These are phyloP conservation scores for Papilio helenus DNA, from an alignment of 1,140 invertebrate genomes.

Conservation along the genomic window DNA sequence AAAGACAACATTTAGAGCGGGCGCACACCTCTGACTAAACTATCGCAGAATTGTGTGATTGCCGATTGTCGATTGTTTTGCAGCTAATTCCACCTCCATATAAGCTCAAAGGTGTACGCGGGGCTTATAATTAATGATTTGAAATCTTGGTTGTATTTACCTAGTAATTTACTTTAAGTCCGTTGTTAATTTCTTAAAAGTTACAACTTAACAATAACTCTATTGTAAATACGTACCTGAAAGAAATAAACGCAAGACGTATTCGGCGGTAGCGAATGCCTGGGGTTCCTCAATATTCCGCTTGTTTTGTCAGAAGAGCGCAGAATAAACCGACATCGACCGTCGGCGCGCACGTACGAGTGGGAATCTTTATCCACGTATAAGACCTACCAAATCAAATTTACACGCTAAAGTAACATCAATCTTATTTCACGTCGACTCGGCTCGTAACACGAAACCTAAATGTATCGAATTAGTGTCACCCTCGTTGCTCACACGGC, in stretches of 20 bases:
- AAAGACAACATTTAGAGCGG: background rate
- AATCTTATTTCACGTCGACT: slow-evolving; percentile 26
- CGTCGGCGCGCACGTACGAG: slow-evolving; percentile 88
- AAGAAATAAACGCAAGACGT: slow-evolving; percentile 92
- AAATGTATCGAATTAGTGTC: slow-evolving; percentile 32
- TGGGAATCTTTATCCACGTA: slow-evolving; percentile 89
- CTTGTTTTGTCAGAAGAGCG: slow-evolving; percentile 89
- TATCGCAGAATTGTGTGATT: too few species aligned
- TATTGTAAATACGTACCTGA: slow-evolving; percentile 73
- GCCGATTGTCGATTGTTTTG: too few species aligned
- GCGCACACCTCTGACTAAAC: too few species aligned
- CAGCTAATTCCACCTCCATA: too few species aligned
- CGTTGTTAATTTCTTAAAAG: background rate
- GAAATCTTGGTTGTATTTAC: too few species aligned
- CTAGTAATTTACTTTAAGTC: background rate
- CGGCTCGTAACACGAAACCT: slow-evolving; percentile 31
- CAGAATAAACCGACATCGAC: slow-evolving; percentile 90
- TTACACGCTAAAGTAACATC: slow-evolving; percentile 31
- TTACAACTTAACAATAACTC: background rate
- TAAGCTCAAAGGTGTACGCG: too few species aligned
- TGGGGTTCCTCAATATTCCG: slow-evolving; percentile 88
- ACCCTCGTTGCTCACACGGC: slow-evolving; percentile 9
- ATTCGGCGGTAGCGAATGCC: slow-evolving; percentile 90
- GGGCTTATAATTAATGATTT: too few species aligned
- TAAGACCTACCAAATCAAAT: slow-evolving; percentile 83